phyloP scores from a whole-genome alignment of 2,888 invertebrate genomes.

The Entomobrya multifasciata region DNA sequence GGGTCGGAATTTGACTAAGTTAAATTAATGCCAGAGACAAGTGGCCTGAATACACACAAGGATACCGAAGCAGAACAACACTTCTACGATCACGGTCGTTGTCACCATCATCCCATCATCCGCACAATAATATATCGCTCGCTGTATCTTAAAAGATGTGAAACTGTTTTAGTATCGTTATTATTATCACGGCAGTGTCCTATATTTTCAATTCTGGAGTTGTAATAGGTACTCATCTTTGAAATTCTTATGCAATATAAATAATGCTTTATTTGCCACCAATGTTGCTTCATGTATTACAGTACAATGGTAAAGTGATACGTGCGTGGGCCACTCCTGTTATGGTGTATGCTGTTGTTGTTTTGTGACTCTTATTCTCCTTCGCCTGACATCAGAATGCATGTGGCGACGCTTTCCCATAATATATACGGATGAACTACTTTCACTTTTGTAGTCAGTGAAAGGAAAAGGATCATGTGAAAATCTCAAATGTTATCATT shows the following conservation, averaged over 20 bases:
- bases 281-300: neutral
- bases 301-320: constrained; percentile 16
- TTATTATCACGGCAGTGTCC: constrained; percentile 8
- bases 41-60: constrained; percentile 49
- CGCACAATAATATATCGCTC: constrained; percentile 24
- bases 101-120: constrained; percentile 15
- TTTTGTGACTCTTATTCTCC: no score
- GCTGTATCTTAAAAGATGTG: constrained; percentile 36
- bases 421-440: constrained; percentile 64
- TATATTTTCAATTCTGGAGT: neutral
- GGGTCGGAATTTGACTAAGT: constrained; percentile 71
- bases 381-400: constrained; percentile 59
- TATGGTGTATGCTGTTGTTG: constrained; percentile 28
- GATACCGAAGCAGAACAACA: neutral
- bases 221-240: neutral
- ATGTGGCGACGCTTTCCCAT: constrained; percentile 48
- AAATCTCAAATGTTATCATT: constrained; percentile 63
- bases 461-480: constrained; percentile 66
- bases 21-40: constrained; percentile 70
- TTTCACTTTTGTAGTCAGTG: constrained; percentile 56
- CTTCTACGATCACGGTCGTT: neutral
- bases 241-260: neutral
- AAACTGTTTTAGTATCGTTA: constrained; percentile 16
- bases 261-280: neutral
- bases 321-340: constrained; percentile 62